Evolutionary conservation across 2,797 vertebrate genomes (phyloP).

Genomic region (Sebastes elongatus): DNA sequence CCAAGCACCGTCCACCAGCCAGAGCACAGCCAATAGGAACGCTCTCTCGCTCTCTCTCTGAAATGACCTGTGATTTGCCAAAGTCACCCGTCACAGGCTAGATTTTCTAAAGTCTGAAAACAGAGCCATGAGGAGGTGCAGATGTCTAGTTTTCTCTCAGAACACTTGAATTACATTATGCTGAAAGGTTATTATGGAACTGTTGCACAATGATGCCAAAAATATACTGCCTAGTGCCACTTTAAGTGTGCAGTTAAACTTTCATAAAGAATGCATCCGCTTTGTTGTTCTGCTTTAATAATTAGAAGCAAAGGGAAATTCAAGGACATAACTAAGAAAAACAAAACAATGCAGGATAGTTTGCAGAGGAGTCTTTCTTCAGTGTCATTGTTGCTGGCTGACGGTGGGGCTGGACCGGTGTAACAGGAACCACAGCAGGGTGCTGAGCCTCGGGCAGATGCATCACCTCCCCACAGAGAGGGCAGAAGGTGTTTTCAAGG

Average conservation of each 20-base stretch:
- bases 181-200: too few species aligned
- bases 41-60: too few species aligned
- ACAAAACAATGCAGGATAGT: background rate
- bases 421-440: slow-evolving; percentile 14
- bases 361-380: background rate
- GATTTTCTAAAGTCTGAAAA: too few species aligned
- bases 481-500: background rate
- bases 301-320: background rate
- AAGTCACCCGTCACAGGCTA: too few species aligned
- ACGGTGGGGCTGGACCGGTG: background rate
- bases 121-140: too few species aligned
- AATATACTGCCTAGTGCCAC: too few species aligned
- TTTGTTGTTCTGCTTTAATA: background rate
- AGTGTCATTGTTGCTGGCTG: background rate
- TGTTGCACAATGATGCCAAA: too few species aligned
- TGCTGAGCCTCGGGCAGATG: slow-evolving; percentile 7
- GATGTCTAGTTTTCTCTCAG: rapidly evolving
- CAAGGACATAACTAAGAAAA: background rate
- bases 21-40: too few species aligned
- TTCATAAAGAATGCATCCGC: background rate
- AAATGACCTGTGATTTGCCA: too few species aligned
- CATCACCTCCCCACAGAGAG: slow-evolving; percentile 2
- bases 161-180: rapidly evolving
- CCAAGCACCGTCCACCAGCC: too few species aligned
- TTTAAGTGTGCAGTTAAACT: too few species aligned